Evolutionary conservation across 2,888 invertebrate genomes (phyloP), one percentile per base, ranked within the genome.

Genomic region (Phyto melanocephala): DNA sequence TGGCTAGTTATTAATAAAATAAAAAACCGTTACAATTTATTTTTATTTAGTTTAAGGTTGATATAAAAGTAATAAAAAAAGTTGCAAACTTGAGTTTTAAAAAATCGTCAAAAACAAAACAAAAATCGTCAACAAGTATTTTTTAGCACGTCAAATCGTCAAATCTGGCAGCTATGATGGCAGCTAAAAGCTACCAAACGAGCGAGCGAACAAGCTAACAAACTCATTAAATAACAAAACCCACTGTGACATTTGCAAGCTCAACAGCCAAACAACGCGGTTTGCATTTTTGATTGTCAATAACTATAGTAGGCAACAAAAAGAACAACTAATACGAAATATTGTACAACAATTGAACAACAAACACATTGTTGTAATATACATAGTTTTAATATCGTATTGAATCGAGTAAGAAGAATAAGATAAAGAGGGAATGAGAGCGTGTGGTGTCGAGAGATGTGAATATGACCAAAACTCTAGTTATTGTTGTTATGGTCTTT

Each of bases 201-300:
- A 50, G 28, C 28, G 28, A 28, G 4, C 6, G 28, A 28, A 6
- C 28, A 6, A 28, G 28, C 4, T 6, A 28, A 6, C 28, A 28
- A 28, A 47, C 20, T 56, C 47, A 75, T 62, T 68, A 74, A 68
- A 70, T 74, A 75, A 13, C 40, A 74, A 80, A 76, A 50, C 42
- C 50, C 52, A 65, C 63, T 65, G 50, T 80, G 75, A 54, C 65
- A 80, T 71, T 71, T 70, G 58, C 47, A 62, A 62, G 68, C 54
- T 42, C 37, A 62, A 63, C 54, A 47, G 54, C 54, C 54, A 70
- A 70, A 70, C 24, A 52, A 63, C 70, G 37, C n/a, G 70, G 63
- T 71, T 70, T 62, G 20, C 47, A 80, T 63, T 52, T 50, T 75
- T 74, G 67, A 50, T 75, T 65, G 40, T 58, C 56, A 56, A 56